Evolutionary conservation across 64 coral and sea anemone species (phyloP), one percentile per base, ranked within the genome.

Genomic region (Pachyseris speciosa): DNA sequence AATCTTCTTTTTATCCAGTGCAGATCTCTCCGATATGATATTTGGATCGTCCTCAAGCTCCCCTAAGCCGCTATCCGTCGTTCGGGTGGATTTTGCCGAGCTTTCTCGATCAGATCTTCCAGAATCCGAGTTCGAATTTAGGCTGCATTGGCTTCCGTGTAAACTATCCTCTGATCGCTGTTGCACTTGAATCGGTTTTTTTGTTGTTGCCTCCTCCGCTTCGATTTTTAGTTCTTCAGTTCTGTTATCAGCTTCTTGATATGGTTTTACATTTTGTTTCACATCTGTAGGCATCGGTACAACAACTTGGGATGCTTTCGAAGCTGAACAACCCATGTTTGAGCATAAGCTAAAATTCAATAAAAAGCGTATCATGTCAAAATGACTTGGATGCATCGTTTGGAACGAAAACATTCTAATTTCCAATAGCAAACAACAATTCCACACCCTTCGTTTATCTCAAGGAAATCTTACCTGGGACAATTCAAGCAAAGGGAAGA

Each of bases 41-140:
- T 94, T 84, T 28, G 84, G 32, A 44, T 97, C 91, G 32, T 94
- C 89, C 27, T 92, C 95, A 12, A 97, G 40, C 78, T 97, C 95
- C 40, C 95, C 90, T 33, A 97, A 55, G 30, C 95, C 95, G 20
- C 95, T 97, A 24, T 97, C 95, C 10, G 77, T 86, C 26, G 95
- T 97, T 90, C 95, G 87, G 0, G 91, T 97, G 10, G 95, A 97
- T 84, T 77, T 93, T 4, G 95, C 95, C 7, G 95, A 97, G 28
- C 60, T 97, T 83, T 97, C 91, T 13, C 95, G 90, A 72, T 93
- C 91, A 53, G 91, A 94, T 88, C 76, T 85, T 31, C 47, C 34
- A 58, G 60, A 61, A 89, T 89, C 85, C n/a, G 91, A 93, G 79
- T 41, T 60, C 13, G 95, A 94, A 68, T 59, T 51, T 24, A 97